Evolutionary conservation across 92 coral and sea anemone genomes (phyloP).

Genomic region (Porites cylindrica): DNA sequence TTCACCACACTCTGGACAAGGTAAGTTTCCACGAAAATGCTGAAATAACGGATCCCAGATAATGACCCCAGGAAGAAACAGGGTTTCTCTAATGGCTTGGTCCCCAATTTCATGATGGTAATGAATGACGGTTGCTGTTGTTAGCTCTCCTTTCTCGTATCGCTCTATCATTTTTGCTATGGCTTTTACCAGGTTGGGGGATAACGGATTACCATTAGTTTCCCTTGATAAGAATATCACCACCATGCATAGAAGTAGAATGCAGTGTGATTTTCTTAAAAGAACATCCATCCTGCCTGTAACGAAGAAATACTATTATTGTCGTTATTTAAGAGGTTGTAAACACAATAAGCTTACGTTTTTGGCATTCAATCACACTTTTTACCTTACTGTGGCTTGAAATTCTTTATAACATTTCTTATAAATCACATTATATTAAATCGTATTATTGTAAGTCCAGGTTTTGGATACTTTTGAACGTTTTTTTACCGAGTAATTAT

Average conservation of each 20-base stretch:
- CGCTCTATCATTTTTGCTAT: constrained; percentile 7
- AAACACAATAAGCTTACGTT: too few relatives aligned
- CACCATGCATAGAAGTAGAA: neutral
- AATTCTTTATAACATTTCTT: too few relatives aligned
- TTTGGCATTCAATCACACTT: too few relatives aligned
- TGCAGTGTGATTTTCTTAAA: neutral
- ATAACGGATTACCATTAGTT: neutral
- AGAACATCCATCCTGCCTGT: neutral
- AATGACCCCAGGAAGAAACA: constrained; percentile 45
- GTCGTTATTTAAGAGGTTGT: too few relatives aligned
- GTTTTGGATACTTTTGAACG: too few relatives aligned
- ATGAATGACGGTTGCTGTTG: neutral
- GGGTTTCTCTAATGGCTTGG: neutral
- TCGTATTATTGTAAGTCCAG: too few relatives aligned
- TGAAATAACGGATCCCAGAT: constrained; percentile 52
- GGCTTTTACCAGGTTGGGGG: neutral
- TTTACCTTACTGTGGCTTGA: too few relatives aligned
- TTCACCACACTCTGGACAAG: constrained; percentile 50
- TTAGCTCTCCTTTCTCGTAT: constrained; percentile 18
- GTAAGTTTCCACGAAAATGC: constrained; percentile 30
- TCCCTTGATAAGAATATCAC: neutral
- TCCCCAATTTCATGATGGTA: too few relatives aligned
- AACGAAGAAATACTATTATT: too few relatives aligned
- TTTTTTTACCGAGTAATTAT: too few relatives aligned
- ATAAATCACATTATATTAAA: too few relatives aligned